Evolutionary conservation across 1,140 invertebrate species (phyloP), one percentile per base, ranked within the genome.

Genomic region (Drosophila persimilis): DNA sequence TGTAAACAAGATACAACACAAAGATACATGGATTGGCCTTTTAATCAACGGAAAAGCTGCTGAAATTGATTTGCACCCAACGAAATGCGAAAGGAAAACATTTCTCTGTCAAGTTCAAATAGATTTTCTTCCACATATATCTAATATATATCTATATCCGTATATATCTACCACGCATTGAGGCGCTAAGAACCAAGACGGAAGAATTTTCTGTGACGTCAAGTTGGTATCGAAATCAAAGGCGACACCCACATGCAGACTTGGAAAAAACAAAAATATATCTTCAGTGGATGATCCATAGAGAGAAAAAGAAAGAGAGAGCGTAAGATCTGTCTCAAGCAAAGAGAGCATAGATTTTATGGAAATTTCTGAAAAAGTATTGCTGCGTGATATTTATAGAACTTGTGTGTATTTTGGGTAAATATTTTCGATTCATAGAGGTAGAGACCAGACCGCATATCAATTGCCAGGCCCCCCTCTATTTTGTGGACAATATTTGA

Each of bases 91-190:
- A n/a, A n/a, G n/a, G n/a, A n/a, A n/a, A 50, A 24, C 11, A 26
- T 69, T 69, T 69, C 63, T 48, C 45, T 70, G 64, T 70, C 79
- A 70, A 83, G 74, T 83, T 78, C 69, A 81, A 58, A 47, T n/a
- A 22, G 24, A 3, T 48, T 67, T 2, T 35, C 13, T 20, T 45
- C 13, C 3, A 55, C 13, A 66, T 35, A 64, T 35, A 45, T 41
- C n/a, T 47, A 65, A 13, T 44, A 4, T 50, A 22, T 13, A 17
- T n/a, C 17, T 45, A 53, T 31, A 26, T 66, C 17, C 20, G 35
- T 13, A 52, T 24, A 13, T 11, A 24, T 29, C 13, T 56, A 17
- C 15, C 31, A 47, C 17, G 31, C 47, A 24, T 24, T 3, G 22
- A 4, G 22, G 22, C 22, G 22, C 22, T 24, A 24, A 24, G 0